These are phyloP conservation scores for Pelvicachromis taeniatus DNA, from an alignment of 2,113 vertebrate species.

Conservation along the genomic window DNA sequence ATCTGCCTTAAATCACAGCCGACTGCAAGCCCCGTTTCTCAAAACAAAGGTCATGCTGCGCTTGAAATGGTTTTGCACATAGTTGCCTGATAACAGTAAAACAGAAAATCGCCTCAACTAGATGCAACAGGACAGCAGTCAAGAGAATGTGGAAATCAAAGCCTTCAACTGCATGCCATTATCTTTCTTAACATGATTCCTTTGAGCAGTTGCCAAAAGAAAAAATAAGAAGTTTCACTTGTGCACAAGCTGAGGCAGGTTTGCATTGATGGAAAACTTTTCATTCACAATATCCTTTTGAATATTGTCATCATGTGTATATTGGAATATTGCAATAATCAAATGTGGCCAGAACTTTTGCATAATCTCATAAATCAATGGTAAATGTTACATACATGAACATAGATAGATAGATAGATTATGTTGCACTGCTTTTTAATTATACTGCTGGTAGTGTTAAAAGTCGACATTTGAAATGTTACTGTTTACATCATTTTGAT, in stretches of 20 bases:
- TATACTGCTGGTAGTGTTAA: not conserved
- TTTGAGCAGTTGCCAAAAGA: conserved; percentile 45
- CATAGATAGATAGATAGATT: not conserved
- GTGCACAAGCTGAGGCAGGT: conserved; percentile 57
- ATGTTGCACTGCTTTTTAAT: not conserved
- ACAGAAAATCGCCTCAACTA: conserved; percentile 27
- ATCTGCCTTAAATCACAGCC: conserved; percentile 63
- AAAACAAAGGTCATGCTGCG: conserved; percentile 10
- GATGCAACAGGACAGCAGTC: conserved; percentile 48
- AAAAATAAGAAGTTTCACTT: conserved; percentile 18
- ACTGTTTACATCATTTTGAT: not conserved
- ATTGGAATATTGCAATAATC: not conserved
- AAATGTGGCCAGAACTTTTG: not conserved
- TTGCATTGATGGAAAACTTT: not conserved
- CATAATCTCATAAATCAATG: not conserved
- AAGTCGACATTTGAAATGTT: not conserved
- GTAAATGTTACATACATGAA: not conserved
- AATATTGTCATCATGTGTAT: not conserved
- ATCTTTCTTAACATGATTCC: conserved; percentile 36
- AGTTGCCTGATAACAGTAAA: conserved; percentile 42
- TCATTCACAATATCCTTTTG: not conserved
- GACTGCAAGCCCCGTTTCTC: conserved; percentile 33
- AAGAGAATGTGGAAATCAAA: conserved; percentile 23
- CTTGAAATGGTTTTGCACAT: conserved; percentile 42
- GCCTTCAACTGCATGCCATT: conserved; percentile 52